Evolutionary conservation across 2,113 vertebrate species (phyloP).

Genomic region (Meles meles): DNA sequence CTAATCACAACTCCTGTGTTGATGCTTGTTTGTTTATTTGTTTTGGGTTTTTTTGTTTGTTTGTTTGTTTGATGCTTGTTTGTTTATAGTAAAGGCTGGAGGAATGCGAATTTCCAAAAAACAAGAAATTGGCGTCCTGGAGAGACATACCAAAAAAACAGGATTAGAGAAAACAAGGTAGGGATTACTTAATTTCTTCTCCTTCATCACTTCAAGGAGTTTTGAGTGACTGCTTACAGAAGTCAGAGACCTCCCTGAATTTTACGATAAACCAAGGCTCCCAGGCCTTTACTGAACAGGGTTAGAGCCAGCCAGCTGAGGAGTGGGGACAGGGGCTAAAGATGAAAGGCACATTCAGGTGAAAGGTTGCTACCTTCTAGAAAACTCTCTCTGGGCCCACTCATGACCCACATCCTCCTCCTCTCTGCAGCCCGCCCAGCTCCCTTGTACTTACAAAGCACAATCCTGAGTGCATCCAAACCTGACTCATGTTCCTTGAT

Average conservation of each 20-base stretch:
- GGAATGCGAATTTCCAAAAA: constrained; percentile 92
- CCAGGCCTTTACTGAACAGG: background rate
- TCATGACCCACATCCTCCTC: background rate
- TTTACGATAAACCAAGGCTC: background rate
- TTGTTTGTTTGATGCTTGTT: background rate
- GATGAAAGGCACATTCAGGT: background rate
- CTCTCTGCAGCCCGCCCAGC: background rate
- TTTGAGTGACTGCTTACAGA: background rate
- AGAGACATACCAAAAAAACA: constrained; percentile 83
- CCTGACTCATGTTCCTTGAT: background rate
- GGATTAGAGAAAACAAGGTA: constrained; percentile 88
- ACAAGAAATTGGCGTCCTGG: constrained; percentile 82
- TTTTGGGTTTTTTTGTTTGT: too few relatives aligned
- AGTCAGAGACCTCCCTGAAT: background rate
- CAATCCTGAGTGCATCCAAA: background rate
- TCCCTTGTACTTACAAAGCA: background rate
- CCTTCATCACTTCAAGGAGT: background rate
- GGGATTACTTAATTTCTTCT: background rate
- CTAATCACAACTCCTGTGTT: background rate
- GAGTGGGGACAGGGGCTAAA: background rate
- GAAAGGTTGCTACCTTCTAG: background rate
- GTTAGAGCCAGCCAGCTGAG: background rate
- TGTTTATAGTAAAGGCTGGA: constrained; percentile 89
- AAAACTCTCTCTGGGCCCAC: background rate
- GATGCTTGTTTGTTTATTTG: constrained; percentile 49